Percentiles rank a stretch among this genome's conserved stretches.
Conservation (phyloP, 2,797 vertebrate genomes). For the Glossophaga mutica region DNA sequence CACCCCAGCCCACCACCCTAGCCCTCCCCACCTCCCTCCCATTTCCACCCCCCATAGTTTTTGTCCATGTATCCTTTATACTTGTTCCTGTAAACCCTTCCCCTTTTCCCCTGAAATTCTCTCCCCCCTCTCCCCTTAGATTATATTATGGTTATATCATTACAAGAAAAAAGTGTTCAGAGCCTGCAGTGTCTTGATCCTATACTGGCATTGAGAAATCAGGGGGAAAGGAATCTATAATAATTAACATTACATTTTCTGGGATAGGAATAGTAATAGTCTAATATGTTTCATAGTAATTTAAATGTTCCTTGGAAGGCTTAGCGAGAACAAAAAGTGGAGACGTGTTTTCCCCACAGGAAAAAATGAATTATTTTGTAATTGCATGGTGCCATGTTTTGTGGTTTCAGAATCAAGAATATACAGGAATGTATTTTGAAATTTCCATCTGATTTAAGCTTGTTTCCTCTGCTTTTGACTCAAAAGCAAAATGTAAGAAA, state of each 20-base stretch:
- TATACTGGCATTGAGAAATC: neutral
- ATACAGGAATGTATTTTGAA: neutral
- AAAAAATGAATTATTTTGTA: neutral
- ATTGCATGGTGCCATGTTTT: neutral
- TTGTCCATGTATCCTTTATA: too few species aligned
- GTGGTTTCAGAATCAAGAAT: neutral
- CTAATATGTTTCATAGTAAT: neutral
- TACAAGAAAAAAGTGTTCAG: neutral
- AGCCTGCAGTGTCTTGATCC: neutral
- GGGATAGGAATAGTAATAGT: neutral
- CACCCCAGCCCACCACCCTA: too few species aligned
- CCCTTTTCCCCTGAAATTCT: too few species aligned
- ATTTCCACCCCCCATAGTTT: too few species aligned
- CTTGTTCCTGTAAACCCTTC: too few species aligned
- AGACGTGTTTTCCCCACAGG: neutral
- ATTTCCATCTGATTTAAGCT: neutral
- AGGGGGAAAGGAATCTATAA: neutral
- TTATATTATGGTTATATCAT: neutral
- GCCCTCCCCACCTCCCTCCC: too few species aligned
- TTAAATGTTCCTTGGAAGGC: neutral
- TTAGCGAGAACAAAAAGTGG: neutral
- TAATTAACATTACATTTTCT: conserved; percentile 44
- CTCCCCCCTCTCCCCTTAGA: too few species aligned
- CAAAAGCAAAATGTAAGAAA: conserved; percentile 15
- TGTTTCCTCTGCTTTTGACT: conserved; percentile 12